These are phyloP conservation scores for Dolomedes plantarius DNA, from an alignment of 2,888 invertebrate species.

Conservation along the genomic window DNA sequence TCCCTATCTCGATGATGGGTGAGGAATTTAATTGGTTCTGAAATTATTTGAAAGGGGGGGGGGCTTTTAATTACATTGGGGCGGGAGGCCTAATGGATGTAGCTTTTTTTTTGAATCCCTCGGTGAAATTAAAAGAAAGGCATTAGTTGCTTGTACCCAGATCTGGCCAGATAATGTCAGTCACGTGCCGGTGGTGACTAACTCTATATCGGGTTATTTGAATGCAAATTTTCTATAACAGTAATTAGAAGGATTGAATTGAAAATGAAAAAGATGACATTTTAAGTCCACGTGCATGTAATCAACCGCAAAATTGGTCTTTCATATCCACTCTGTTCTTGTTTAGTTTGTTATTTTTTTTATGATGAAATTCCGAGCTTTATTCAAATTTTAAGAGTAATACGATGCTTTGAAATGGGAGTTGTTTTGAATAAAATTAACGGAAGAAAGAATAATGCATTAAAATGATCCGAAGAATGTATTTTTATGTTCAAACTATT, in stretches of 20 bases:
- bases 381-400: no score
- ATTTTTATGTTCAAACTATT: no score
- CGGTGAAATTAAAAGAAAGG: background rate
- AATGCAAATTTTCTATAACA: slow-evolving; percentile 11
- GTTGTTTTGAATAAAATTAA: no score
- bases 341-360: no score
- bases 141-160: background rate
- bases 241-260: background rate
- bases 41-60: slow-evolving; percentile 6
- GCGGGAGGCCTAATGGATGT: slow-evolving; percentile 15
- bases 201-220: background rate
- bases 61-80: slow-evolving; percentile 20
- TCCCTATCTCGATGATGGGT: slow-evolving; percentile 16
- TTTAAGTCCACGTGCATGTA: background rate
- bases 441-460: no score
- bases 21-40: slow-evolving; percentile 23
- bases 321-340: background rate
- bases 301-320: slow-evolving; percentile 4
- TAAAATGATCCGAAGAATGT: no score
- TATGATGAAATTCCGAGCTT: no score
- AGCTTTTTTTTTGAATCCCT: background rate
- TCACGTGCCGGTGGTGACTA: background rate
- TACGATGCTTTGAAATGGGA: no score
- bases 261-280: background rate
- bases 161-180: background rate